These are phyloP conservation scores for Aphelocoma californica DNA, from an alignment of 2,797 vertebrate genomes.

Conservation along the genomic window DNA sequence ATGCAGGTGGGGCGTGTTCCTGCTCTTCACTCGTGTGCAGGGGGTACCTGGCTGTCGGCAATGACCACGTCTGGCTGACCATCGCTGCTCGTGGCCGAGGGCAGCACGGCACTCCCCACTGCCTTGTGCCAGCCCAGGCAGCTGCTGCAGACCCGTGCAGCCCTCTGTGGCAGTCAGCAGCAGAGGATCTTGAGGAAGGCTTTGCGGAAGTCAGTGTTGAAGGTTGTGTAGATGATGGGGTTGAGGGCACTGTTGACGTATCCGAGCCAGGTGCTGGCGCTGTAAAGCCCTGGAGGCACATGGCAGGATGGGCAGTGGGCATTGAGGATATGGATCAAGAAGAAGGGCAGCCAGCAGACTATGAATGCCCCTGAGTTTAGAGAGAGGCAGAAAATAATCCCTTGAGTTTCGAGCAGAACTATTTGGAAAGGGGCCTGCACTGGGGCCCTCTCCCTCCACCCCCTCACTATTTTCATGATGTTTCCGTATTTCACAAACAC, in stretches of 20 bases:
- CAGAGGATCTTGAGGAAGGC: constrained; percentile 95
- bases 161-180: constrained; percentile 72
- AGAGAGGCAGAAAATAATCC: constrained; percentile 20
- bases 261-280: constrained; percentile 92
- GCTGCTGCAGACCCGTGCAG: background rate
- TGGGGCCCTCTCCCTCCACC: background rate
- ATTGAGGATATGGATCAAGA: constrained; percentile 93
- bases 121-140: background rate
- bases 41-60: background rate
- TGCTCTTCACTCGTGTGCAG: background rate
- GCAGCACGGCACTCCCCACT: background rate
- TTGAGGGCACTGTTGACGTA: constrained; percentile 95
- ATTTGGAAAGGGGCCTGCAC: background rate
- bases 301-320: constrained; percentile 88
- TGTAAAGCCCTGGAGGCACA: constrained; percentile 85
- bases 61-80: accelerated
- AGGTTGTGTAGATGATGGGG: constrained; percentile 93
- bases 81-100: accelerated
- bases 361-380: constrained; percentile 86
- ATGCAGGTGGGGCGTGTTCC: accelerated
- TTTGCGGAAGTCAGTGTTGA: constrained; percentile 92
- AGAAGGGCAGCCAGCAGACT: constrained; percentile 96
- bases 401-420: background rate
- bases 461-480: background rate
- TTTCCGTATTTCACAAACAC: background rate